Evolutionary conservation across 2,888 invertebrate genomes (phyloP).

Genomic region (Pyralis farinalis): DNA sequence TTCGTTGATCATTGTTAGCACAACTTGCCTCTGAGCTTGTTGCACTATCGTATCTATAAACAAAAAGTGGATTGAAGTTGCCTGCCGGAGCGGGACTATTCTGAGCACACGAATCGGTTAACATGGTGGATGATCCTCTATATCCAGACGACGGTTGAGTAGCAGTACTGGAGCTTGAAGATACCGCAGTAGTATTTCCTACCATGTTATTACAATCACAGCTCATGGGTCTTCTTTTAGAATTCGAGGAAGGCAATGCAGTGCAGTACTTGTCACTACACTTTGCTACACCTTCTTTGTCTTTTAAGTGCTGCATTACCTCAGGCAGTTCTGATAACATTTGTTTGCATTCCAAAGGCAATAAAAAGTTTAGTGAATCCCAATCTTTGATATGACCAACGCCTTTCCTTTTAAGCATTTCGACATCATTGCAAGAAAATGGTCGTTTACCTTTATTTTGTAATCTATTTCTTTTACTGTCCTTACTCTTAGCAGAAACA

Average conservation of each 20-base stretch:
- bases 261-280: constrained; percentile 67
- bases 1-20: constrained; percentile 75
- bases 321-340: constrained; percentile 91
- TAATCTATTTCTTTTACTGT: constrained; percentile 57
- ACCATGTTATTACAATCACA: constrained; percentile 81
- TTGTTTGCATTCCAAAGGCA: constrained; percentile 92
- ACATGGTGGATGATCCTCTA: constrained; percentile 91
- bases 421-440: constrained; percentile 91
- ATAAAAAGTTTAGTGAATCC: constrained; percentile 93
- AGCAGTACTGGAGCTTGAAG: constrained; percentile 85
- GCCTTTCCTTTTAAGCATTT: constrained; percentile 89
- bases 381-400: constrained; percentile 94
- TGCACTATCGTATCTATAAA: constrained; percentile 90
- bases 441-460: constrained; percentile 81
- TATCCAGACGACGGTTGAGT: constrained; percentile 94
- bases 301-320: constrained; percentile 83
- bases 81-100: constrained; percentile 83
- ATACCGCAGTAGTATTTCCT: constrained; percentile 79
- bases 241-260: constrained; percentile 66
- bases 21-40: constrained; percentile 88
- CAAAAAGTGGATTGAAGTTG: constrained; percentile 87
- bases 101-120: constrained; percentile 88
- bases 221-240: constrained; percentile 81
- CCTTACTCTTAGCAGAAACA: constrained; percentile 57
- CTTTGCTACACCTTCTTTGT: constrained; percentile 59